Percentiles rank a stretch among this genome's conserved stretches.
Evolutionary conservation across 2,888 invertebrate species (phyloP).

Genomic region (Heterodera filipjevi): DNA sequence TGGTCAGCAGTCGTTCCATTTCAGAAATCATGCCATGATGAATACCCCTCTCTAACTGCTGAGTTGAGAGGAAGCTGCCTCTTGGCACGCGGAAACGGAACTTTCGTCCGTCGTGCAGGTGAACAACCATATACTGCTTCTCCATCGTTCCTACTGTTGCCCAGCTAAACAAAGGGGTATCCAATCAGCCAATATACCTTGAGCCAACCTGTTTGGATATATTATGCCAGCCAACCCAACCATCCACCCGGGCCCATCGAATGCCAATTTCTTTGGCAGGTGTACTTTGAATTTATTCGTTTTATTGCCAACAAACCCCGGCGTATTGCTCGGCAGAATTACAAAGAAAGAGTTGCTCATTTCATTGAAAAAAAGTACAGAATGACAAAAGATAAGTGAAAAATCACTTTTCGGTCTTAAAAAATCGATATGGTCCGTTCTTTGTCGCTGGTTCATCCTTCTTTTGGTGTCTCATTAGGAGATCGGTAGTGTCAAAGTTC

Average conservation of each 20-base stretch:
- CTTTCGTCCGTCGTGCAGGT: neutral
- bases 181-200: neutral
- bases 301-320: neutral
- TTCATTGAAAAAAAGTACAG: neutral
- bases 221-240: neutral
- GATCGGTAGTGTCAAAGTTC: neutral
- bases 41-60: neutral
- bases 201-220: neutral
- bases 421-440: neutral
- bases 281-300: neutral
- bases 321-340: slow-evolving; percentile 5
- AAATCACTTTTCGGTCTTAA: neutral
- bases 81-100: neutral
- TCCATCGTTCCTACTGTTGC: neutral
- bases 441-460: neutral
- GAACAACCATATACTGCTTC: neutral
- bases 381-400: neutral
- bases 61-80: neutral
- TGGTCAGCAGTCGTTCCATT: neutral
- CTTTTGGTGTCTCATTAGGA: neutral
- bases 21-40: neutral
- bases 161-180: neutral
- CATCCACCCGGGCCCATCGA: neutral
- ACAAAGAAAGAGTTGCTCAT: neutral
- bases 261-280: neutral